These are phyloP conservation scores for Aselliscus stoliczkanus DNA, from an alignment of 2,797 vertebrate species.

Conservation along the genomic window DNA sequence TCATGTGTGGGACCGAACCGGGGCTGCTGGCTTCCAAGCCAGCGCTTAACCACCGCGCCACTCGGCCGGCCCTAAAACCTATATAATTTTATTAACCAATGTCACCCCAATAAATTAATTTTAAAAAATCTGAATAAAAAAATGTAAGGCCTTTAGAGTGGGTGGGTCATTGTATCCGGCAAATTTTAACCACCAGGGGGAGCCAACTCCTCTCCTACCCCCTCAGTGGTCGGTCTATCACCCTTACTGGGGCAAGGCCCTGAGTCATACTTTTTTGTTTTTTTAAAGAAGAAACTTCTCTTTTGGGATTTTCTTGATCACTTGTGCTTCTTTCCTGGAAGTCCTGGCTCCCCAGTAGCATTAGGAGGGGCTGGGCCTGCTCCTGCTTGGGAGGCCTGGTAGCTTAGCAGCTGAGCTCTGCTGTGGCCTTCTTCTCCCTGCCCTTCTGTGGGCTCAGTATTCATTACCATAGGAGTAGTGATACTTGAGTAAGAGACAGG, in stretches of 20 bases:
- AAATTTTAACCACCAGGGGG: constrained; percentile 5
- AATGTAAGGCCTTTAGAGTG: not conserved
- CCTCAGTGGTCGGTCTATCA: not conserved
- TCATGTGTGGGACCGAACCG: too few species aligned
- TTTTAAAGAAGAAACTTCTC: not conserved
- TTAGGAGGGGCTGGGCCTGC: not conserved
- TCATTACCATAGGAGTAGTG: not conserved
- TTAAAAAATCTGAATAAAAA: too few species aligned
- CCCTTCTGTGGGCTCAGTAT: not conserved
- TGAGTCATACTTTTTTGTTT: not conserved
- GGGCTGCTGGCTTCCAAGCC: too few species aligned
- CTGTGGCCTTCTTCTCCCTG: not conserved
- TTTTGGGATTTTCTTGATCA: not conserved
- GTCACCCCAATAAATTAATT: too few species aligned
- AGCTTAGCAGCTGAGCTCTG: not conserved
- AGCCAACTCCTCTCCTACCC: not conserved
- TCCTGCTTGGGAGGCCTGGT: not conserved
- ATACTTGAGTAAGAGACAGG: not conserved
- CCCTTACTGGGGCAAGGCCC: not conserved
- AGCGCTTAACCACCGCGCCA: too few species aligned
- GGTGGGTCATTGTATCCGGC: not conserved
- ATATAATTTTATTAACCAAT: too few species aligned
- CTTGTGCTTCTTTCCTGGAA: not conserved
- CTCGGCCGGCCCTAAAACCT: too few species aligned
- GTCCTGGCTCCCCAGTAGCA: not conserved